Conservation (phyloP, 2,797 vertebrate species). For the Takifugu ocellatus region DNA sequence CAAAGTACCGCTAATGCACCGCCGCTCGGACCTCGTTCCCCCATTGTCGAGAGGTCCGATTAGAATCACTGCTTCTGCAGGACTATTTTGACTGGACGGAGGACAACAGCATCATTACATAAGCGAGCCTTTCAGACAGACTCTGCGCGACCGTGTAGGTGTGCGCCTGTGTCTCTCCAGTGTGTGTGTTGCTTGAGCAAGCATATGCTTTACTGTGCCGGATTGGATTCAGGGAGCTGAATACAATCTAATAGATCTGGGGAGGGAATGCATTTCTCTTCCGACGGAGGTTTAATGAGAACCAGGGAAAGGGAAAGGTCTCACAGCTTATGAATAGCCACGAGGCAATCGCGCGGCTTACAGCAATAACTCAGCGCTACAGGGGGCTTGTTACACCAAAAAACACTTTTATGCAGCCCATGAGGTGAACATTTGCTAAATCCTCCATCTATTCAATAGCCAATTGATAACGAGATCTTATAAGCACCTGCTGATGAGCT, state of each 20-base stretch:
- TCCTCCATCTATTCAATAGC: conserved; percentile 14
- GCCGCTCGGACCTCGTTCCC: too few relatives aligned
- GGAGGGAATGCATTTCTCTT: conserved; percentile 21
- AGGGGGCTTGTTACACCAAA: conserved; percentile 6
- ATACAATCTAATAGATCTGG: conserved; percentile 45
- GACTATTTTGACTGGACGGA: conserved; percentile 15
- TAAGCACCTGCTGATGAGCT: background rate
- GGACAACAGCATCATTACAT: background rate
- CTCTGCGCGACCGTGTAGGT: too few relatives aligned
- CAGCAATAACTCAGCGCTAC: conserved; percentile 23
- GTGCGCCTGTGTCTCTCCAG: background rate
- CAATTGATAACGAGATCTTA: conserved; percentile 2
- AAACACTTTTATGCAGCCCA: conserved; percentile 1
- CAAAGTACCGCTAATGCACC: too few relatives aligned
- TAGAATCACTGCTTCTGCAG: too few relatives aligned
- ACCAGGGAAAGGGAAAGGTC: conserved; percentile 33
- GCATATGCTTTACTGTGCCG: conserved; percentile 39
- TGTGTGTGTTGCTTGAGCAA: conserved; percentile 2
- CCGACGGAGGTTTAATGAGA: conserved; percentile 46
- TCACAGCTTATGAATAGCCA: conserved; percentile 43
- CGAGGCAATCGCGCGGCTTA: conserved; percentile 24
- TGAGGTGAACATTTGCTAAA: background rate
- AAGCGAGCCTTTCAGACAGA: background rate
- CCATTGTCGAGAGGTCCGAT: too few relatives aligned
- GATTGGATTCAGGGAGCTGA: conserved; percentile 29